phyloP scores from a whole-genome alignment of 2,797 vertebrate species.

The Alauda arvensis region DNA sequence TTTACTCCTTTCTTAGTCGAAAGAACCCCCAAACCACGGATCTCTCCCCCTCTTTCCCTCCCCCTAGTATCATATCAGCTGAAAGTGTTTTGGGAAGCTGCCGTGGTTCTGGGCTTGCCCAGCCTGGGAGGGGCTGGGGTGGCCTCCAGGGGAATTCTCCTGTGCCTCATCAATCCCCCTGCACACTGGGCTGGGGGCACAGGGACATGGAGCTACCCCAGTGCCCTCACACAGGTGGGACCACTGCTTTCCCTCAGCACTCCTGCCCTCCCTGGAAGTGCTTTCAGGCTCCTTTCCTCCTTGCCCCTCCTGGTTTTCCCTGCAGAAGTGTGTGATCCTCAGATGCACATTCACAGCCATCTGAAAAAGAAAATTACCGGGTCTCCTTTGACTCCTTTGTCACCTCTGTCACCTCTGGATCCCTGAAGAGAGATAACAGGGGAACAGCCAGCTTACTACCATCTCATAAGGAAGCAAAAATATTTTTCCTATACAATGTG shows the following conservation, averaged over 20 bases:
- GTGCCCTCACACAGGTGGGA: not conserved
- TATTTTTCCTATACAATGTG: rapidly evolving
- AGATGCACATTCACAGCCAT: not conserved
- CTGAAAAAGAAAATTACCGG: constrained; percentile 75
- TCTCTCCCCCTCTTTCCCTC: not conserved
- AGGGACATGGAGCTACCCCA: not conserved
- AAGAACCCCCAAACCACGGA: rapidly evolving
- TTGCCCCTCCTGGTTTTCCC: rapidly evolving
- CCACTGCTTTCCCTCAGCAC: not conserved
- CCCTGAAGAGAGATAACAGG: constrained; percentile 75
- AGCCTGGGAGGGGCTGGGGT: not conserved
- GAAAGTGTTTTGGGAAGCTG: not conserved
- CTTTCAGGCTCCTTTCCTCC: not conserved
- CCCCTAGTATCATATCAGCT: not conserved
- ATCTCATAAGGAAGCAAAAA: not conserved
- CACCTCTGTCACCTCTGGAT: constrained; percentile 86
- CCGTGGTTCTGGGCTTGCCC: not conserved
- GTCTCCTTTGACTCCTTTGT: constrained; percentile 88
- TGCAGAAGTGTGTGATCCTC: not conserved
- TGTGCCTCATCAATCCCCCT: rapidly evolving
- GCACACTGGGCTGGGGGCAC: rapidly evolving
- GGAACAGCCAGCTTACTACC: not conserved
- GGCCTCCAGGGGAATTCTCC: not conserved
- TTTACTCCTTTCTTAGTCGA: not conserved
- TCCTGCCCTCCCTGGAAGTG: not conserved